Percentiles rank a stretch among this genome's conserved stretches.
phyloP scores from a whole-genome alignment of 1,140 invertebrate species.

The Anoplophora glabripennis region DNA sequence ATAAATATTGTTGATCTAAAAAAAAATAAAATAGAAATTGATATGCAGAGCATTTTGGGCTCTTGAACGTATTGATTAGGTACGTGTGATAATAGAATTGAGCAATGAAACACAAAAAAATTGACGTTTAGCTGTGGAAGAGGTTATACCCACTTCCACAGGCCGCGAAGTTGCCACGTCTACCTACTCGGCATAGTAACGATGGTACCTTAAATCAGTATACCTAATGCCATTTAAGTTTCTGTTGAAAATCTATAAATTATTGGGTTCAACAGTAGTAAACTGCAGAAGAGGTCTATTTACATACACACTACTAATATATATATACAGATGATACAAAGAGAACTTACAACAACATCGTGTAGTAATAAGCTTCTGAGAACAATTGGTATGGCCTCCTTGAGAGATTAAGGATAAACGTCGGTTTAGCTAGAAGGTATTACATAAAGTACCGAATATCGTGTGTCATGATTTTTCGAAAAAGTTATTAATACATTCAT shows the following conservation, averaged over 20 bases:
- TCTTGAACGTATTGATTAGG: too few relatives aligned
- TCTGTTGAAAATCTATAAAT: background rate
- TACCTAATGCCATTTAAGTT: too few relatives aligned
- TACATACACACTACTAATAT: background rate
- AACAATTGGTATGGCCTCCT: background rate
- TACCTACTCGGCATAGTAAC: background rate
- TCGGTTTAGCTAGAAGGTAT: constrained; percentile 1
- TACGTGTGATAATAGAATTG: too few relatives aligned
- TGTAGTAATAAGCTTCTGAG: background rate
- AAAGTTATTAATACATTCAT: background rate
- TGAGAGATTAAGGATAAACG: background rate
- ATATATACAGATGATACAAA: background rate
- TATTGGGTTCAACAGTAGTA: constrained; percentile 6
- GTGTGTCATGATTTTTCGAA: background rate
- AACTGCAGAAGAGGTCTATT: background rate
- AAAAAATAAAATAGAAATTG: too few relatives aligned
- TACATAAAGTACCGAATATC: background rate
- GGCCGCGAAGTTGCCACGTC: too few relatives aligned
- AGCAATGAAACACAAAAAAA: too few relatives aligned
- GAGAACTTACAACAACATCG: constrained; percentile 2
- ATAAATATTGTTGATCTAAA: too few relatives aligned
- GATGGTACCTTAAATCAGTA: too few relatives aligned
- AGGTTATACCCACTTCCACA: too few relatives aligned
- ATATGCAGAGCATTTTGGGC: too few relatives aligned
- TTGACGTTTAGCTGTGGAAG: too few relatives aligned